Evolutionary conservation across 2,888 invertebrate genomes (phyloP).

Genomic region (Marronus borbonicus): DNA sequence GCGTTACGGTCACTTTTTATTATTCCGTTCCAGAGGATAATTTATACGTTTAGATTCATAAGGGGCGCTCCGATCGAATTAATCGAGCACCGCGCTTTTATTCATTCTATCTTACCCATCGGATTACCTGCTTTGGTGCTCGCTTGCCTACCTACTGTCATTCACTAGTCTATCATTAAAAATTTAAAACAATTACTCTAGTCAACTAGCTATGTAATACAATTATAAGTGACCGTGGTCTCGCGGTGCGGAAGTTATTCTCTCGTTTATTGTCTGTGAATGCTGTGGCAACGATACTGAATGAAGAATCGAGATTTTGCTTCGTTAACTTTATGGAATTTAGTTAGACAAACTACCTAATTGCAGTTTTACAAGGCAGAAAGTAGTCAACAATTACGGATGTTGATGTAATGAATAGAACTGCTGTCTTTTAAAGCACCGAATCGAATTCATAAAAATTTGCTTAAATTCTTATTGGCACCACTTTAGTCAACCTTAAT

Average conservation of each 20-base stretch:
- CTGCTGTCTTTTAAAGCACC: too few relatives aligned
- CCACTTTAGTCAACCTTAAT: too few relatives aligned
- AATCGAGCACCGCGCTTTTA: slow-evolving; percentile 17
- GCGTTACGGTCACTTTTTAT: slow-evolving; percentile 22
- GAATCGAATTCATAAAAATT: too few relatives aligned
- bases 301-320: slow-evolving; percentile 22
- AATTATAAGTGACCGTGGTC: slow-evolving; percentile 32
- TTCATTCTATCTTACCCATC: slow-evolving; percentile 30
- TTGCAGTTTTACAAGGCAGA: not conserved
- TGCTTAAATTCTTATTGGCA: too few relatives aligned
- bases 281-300: slow-evolving; percentile 4
- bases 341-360: not conserved
- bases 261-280: slow-evolving; percentile 34
- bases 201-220: slow-evolving; percentile 43
- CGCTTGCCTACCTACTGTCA: slow-evolving; percentile 36
- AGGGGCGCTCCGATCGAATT: slow-evolving; percentile 14
- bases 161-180: slow-evolving; percentile 40
- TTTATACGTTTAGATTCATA: slow-evolving; percentile 39
- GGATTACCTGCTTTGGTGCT: slow-evolving; percentile 10
- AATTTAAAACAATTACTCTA: slow-evolving; percentile 44
- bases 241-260: slow-evolving; percentile 36
- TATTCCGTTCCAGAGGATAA: slow-evolving; percentile 25
- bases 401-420: not conserved
- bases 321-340: slow-evolving; percentile 17
- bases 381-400: not conserved